A percentile compares a stretch with the other conserved stretches of the same genome.
Conservation (phyloP, 2,797 vertebrate genomes). For the Eptatretus atami region DNA sequence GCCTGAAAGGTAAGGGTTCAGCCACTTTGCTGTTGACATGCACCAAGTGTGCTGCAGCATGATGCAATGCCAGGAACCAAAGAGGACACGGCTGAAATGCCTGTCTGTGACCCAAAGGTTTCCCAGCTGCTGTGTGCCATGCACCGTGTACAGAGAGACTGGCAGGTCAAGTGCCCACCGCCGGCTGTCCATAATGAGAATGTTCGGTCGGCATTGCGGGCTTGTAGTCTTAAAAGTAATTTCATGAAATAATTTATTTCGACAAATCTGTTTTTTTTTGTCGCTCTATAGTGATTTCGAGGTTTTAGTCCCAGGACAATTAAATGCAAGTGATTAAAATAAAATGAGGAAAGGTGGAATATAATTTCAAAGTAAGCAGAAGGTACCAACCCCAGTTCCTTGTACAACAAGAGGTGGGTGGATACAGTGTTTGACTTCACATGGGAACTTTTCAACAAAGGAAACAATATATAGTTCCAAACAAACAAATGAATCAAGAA, state of each 20-base stretch:
- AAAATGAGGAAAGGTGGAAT: constrained; percentile 9
- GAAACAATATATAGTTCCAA: constrained; percentile 16
- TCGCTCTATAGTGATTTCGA: too few species aligned
- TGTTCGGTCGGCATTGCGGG: neutral
- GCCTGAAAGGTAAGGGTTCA: neutral
- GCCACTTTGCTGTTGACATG: constrained; percentile 1
- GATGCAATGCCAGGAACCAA: constrained; percentile 1
- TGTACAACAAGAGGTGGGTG: constrained; percentile 21
- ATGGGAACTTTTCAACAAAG: constrained; percentile 5
- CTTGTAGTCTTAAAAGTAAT: neutral
- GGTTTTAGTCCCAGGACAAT: too few species aligned
- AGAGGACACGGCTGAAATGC: constrained; percentile 3
- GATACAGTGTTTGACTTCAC: constrained; percentile 11
- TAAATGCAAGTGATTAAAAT: constrained; percentile 2
- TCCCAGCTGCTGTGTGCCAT: constrained; percentile 35
- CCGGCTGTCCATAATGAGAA: neutral
- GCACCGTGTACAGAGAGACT: constrained; percentile 41
- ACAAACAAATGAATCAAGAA: constrained; percentile 29
- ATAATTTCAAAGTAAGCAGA: constrained; percentile 11
- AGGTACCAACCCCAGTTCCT: constrained; percentile 35
- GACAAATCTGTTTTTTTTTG: too few species aligned
- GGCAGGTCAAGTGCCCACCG: constrained; percentile 19
- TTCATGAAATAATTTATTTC: too few species aligned
- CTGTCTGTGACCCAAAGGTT: constrained; percentile 1
- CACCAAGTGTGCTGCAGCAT: neutral